Conservation (phyloP, 1,140 invertebrate species). For the Aphaenogaster floridana region DNA sequence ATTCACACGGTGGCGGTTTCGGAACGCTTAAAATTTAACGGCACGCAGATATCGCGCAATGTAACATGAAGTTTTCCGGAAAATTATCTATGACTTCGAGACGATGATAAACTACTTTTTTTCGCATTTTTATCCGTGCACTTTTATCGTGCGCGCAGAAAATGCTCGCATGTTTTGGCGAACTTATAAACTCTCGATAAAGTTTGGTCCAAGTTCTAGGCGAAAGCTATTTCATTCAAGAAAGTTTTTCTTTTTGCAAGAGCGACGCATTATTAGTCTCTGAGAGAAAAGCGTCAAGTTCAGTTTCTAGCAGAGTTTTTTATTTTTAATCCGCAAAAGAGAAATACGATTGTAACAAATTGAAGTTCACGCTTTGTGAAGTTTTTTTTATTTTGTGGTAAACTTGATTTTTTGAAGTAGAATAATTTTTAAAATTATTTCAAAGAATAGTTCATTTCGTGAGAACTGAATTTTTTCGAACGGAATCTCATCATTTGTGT, state of each 20-base stretch:
- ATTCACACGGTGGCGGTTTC: not conserved
- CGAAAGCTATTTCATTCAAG: not conserved
- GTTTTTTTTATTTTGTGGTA: not conserved
- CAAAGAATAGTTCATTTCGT: not conserved
- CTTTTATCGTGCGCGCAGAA: not conserved
- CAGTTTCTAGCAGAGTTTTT: not conserved
- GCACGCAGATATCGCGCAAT: no score
- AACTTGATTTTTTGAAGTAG: not conserved
- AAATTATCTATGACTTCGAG: not conserved
- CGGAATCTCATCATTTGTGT: not conserved
- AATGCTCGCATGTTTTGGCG: not conserved
- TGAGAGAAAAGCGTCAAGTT: not conserved
- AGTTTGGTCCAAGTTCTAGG: not conserved
- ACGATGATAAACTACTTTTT: not conserved
- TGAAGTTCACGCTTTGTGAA: not conserved
- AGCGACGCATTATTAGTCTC: not conserved
- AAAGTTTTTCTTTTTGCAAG: not conserved
- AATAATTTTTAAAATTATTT: slow-evolving; percentile 17
- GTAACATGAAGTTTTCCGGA: not conserved
- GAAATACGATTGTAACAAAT: not conserved
- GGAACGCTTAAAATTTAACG: slow-evolving; percentile 31
- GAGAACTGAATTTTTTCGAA: not conserved
- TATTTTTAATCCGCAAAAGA: not conserved
- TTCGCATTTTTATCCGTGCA: not conserved
- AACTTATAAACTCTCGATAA: not conserved